Conservation (phyloP, 2,797 vertebrate species). For the Caiman crocodilus region DNA sequence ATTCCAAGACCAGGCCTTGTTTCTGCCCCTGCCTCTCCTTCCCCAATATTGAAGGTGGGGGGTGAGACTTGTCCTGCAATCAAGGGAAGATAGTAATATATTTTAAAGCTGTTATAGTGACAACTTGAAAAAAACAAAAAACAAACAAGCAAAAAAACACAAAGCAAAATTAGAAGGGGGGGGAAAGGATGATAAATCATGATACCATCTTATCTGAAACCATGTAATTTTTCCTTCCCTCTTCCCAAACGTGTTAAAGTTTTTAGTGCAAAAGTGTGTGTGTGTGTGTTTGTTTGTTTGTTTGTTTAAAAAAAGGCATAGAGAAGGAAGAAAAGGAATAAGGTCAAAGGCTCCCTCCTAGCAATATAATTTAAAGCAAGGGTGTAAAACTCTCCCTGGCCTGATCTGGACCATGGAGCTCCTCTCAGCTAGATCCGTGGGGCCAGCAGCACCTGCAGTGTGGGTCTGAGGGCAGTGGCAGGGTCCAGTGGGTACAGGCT, state of each 20-base stretch:
- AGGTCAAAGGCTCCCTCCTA: not conserved
- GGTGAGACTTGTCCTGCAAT: too few species aligned
- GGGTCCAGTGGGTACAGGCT: too few species aligned
- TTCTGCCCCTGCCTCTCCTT: too few species aligned
- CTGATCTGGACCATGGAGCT: too few species aligned
- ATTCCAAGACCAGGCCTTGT: too few species aligned
- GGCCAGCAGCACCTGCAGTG: too few species aligned
- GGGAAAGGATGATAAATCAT: not conserved
- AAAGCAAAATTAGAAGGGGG: conserved; percentile 16
- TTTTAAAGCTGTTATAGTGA: not conserved
- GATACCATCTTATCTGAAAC: not conserved
- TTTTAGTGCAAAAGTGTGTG: not conserved
- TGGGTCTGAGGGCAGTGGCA: too few species aligned
- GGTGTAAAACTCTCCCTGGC: too few species aligned
- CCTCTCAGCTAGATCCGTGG: too few species aligned
- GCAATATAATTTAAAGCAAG: not conserved
- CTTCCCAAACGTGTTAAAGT: not conserved
- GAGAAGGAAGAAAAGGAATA: not conserved
- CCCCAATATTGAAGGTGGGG: too few species aligned
- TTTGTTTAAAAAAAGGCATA: too few species aligned
- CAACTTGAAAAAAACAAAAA: not conserved
- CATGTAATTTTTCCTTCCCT: not conserved
- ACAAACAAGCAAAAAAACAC: not conserved
- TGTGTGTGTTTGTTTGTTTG: too few species aligned
- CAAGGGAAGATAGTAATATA: not conserved